phyloP scores from a whole-genome alignment of 2,888 invertebrate species.

The Nowickia ferox region DNA sequence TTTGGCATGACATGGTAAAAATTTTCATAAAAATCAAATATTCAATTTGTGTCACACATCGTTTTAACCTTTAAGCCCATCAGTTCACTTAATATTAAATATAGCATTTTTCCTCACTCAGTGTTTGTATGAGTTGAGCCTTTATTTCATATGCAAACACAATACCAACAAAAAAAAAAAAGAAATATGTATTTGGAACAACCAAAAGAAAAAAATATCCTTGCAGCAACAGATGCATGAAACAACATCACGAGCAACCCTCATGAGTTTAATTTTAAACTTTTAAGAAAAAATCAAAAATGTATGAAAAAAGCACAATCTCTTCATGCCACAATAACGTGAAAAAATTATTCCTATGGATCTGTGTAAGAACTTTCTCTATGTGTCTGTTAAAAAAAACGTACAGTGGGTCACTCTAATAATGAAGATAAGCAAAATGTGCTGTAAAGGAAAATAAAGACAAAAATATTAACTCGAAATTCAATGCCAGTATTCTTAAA shows the following conservation, averaged over 20 bases:
- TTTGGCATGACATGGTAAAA: slow-evolving; percentile 12
- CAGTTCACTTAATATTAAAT: slow-evolving; percentile 70
- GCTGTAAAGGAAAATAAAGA: no score
- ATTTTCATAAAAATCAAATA: slow-evolving; percentile 75
- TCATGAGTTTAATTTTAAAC: slow-evolving; percentile 75
- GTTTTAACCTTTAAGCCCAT: slow-evolving; percentile 74
- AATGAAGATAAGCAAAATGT: no score
- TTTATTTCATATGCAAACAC: slow-evolving; percentile 60
- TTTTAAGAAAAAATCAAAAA: slow-evolving; percentile 44
- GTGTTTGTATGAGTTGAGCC: slow-evolving; percentile 23
- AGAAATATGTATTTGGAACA: slow-evolving; percentile 3
- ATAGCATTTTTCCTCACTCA: slow-evolving; percentile 56
- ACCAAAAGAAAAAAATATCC: slow-evolving; percentile 47
- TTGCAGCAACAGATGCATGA: slow-evolving; percentile 79
- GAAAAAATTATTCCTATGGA: slow-evolving; percentile 32
- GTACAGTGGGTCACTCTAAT: slow-evolving; percentile 31
- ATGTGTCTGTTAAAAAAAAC: background rate
- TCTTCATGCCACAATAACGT: slow-evolving; percentile 47
- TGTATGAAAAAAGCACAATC: slow-evolving; percentile 55
- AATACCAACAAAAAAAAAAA: slow-evolving; percentile 23
- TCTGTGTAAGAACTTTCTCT: background rate
- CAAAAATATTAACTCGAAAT: no score
- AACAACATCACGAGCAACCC: slow-evolving; percentile 78
- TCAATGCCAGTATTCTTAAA: no score
- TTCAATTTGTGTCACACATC: slow-evolving; percentile 79